Evolutionary conservation across 2,797 vertebrate species (phyloP).

Genomic region (Babyrousa celebensis): DNA sequence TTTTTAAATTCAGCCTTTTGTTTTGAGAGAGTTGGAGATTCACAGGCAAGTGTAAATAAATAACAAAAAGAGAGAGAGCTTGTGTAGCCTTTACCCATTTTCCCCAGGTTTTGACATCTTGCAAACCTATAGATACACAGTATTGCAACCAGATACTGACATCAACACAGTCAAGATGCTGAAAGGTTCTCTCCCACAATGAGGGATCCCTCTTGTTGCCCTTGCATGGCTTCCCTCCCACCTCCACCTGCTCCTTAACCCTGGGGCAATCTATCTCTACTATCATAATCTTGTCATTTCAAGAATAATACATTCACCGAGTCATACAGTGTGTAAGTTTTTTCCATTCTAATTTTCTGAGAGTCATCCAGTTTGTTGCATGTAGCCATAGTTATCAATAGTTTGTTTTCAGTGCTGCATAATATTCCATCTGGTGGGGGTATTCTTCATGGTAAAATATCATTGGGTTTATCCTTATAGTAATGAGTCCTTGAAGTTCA

Average conservation of each 20-base stretch:
- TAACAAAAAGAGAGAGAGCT: neutral
- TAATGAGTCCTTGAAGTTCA: conserved; percentile 53
- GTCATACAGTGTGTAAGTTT: neutral
- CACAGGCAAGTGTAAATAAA: neutral
- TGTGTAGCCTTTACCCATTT: neutral
- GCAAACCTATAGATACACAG: neutral
- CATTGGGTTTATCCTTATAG: neutral
- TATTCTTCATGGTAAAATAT: conserved; percentile 18
- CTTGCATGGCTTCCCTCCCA: neutral
- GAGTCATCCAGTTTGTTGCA: neutral
- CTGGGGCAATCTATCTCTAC: neutral
- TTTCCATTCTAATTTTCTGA: neutral
- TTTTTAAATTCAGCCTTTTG: conserved; percentile 29
- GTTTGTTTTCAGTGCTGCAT: neutral
- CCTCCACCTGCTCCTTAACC: neutral
- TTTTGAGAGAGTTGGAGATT: conserved; percentile 35
- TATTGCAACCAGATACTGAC: neutral
- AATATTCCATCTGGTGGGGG: neutral
- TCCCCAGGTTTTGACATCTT: neutral
- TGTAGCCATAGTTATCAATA: neutral
- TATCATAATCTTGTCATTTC: conserved; percentile 19
- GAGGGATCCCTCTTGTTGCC: neutral
- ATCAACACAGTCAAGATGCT: neutral
- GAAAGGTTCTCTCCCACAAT: neutral
- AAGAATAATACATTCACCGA: neutral